Conservation (phyloP, 2,113 vertebrate genomes). For the Lepus europaeus region DNA sequence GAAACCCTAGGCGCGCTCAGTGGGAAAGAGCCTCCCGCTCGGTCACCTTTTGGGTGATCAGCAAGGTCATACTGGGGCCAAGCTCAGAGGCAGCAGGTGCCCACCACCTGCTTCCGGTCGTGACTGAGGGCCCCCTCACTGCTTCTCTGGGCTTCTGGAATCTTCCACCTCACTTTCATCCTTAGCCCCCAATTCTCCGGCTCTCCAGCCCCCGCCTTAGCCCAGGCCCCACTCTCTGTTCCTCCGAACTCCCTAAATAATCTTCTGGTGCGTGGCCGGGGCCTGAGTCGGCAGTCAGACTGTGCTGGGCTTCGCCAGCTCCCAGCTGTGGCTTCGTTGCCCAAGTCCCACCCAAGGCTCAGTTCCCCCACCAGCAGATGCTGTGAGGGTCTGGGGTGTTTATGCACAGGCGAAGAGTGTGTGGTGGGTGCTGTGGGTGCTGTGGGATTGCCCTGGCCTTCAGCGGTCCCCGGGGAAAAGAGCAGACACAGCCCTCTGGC, state of each 20-base stretch:
- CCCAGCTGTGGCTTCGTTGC: background rate
- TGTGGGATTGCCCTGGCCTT: background rate
- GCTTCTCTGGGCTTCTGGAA: background rate
- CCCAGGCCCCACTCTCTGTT: background rate
- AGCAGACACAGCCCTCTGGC: background rate
- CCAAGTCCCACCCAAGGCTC: background rate
- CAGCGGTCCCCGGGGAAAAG: background rate
- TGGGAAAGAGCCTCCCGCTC: too few relatives aligned
- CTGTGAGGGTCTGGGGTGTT: background rate
- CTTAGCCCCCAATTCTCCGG: background rate
- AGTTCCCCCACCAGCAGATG: background rate
- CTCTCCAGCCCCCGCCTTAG: background rate
- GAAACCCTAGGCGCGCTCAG: accelerated
- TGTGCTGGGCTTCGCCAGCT: background rate
- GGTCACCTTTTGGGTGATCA: background rate
- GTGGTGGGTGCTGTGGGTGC: background rate
- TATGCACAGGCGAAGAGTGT: background rate
- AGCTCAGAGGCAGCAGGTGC: background rate
- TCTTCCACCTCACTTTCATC: background rate
- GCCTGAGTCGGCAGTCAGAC: background rate
- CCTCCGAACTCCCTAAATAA: background rate
- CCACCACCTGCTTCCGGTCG: background rate
- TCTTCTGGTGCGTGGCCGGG: background rate
- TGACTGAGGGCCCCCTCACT: background rate
- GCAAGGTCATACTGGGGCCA: background rate